These are phyloP conservation scores for Paracyclopina nana DNA, from an alignment of 1,140 invertebrate species.

Conservation along the genomic window DNA sequence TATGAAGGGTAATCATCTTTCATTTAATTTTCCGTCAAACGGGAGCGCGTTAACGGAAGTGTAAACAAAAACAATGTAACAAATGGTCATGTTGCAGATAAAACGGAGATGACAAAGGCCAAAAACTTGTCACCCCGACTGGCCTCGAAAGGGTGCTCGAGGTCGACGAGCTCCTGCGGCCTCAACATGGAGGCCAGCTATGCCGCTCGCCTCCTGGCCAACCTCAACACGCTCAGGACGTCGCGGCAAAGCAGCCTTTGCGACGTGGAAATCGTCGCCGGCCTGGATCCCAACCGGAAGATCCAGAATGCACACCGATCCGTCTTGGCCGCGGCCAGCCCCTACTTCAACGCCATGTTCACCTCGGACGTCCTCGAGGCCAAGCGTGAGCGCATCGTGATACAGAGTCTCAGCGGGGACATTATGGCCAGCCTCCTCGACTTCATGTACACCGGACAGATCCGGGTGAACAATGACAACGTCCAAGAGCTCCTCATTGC, in stretches of 20 bases:
- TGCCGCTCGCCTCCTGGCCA: conserved; percentile 4
- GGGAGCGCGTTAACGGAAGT: no score
- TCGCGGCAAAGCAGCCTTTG: not conserved
- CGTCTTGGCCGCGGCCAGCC: conserved; percentile 70
- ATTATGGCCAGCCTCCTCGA: conserved; percentile 53
- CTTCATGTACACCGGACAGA: conserved; percentile 69
- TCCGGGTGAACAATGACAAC: conserved; percentile 42
- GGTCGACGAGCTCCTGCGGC: no score
- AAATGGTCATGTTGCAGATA: no score
- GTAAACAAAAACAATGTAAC: no score
- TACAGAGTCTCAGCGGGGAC: conserved; percentile 28
- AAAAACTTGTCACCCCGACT: no score
- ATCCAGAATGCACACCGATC: conserved; percentile 59
- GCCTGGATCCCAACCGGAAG: not conserved
- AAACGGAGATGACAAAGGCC: no score
- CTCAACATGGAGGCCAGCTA: no score
- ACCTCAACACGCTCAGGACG: not conserved
- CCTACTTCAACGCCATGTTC: conserved; percentile 92
- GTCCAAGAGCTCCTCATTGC: conserved; percentile 73
- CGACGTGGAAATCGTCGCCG: conserved; percentile 7
- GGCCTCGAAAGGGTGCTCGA: no score
- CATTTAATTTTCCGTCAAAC: no score
- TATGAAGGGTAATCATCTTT: no score
- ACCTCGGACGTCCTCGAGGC: conserved; percentile 59
- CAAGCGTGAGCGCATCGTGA: conserved; percentile 24